phyloP scores from a whole-genome alignment of 2,113 vertebrate species.

The Aegithalos caudatus region DNA sequence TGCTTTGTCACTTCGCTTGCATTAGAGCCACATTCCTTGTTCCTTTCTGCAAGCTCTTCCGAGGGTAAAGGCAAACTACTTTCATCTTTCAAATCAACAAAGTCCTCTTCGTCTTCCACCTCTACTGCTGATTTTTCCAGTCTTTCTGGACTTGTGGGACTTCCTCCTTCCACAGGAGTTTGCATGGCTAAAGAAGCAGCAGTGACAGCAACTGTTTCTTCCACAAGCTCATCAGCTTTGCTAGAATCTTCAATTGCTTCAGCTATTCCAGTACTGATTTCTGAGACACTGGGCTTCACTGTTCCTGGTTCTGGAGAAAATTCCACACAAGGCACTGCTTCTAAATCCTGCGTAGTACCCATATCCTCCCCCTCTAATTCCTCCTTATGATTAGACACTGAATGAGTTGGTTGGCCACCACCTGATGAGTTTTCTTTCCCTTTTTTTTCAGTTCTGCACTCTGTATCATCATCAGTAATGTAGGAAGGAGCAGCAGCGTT shows the following conservation, averaged over 20 bases:
- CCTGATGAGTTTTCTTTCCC: conserved; percentile 69
- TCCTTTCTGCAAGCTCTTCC: not conserved
- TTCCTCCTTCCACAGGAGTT: conserved; percentile 55
- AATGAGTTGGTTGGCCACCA: not conserved
- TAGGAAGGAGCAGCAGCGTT: not conserved
- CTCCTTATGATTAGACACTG: not conserved
- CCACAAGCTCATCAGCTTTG: conserved; percentile 34
- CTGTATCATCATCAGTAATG: not conserved
- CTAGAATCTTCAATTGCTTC: conserved; percentile 51
- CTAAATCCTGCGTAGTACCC: not conserved
- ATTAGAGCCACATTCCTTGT: not conserved
- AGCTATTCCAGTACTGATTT: conserved; percentile 41
- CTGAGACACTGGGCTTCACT: not conserved
- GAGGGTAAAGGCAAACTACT: conserved; percentile 29
- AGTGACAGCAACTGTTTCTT: conserved; percentile 51
- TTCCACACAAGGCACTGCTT: conserved; percentile 4
- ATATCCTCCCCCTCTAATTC: not conserved
- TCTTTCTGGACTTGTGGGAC: conserved; percentile 36
- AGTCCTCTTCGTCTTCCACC: conserved; percentile 68
- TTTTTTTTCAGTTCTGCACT: conserved; percentile 50
- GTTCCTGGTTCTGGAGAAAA: not conserved
- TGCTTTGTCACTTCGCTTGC: not conserved
- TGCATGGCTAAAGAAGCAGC: conserved; percentile 21
- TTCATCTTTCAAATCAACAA: conserved; percentile 72
- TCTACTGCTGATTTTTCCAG: conserved; percentile 53